These are phyloP conservation scores for Takifugu bimaculatus DNA, from an alignment of 2,113 vertebrate genomes.

Conservation along the genomic window DNA sequence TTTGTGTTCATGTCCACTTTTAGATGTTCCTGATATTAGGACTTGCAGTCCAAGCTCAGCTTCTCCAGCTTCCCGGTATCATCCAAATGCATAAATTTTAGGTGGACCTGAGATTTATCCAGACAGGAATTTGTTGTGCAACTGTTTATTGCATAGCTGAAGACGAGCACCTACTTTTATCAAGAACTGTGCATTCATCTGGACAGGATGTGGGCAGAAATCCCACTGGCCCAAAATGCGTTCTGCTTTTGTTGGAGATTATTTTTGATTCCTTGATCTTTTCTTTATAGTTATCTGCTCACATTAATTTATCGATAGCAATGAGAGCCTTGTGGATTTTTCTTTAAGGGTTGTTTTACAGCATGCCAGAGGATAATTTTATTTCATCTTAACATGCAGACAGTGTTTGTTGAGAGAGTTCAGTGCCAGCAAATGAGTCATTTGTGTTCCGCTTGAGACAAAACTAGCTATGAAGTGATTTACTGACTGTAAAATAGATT, in stretches of 20 bases:
- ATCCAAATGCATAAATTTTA: conserved; percentile 16
- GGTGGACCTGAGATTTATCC: not conserved
- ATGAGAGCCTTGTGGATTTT: conserved; percentile 18
- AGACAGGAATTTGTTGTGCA: no score
- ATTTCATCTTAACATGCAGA: conserved; percentile 45
- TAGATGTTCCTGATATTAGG: not conserved
- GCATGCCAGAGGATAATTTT: conserved; percentile 32
- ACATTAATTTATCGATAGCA: conserved; percentile 10
- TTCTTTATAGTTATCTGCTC: no score
- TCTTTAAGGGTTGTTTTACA: conserved; percentile 27
- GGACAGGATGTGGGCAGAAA: not conserved
- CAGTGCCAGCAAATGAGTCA: conserved; percentile 56
- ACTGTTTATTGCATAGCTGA: no score
- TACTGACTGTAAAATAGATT: conserved; percentile 52
- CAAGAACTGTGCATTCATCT: no score
- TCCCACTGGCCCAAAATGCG: not conserved
- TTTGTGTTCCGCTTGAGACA: conserved; percentile 48
- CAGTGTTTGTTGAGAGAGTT: conserved; percentile 41
- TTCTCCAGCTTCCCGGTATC: conserved; percentile 5
- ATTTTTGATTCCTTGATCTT: no score
- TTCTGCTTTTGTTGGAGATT: conserved; percentile 4
- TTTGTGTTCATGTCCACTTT: not conserved
- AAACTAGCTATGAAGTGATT: conserved; percentile 46
- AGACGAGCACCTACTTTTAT: no score
- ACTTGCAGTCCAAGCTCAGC: not conserved